Conservation (phyloP, 2,888 invertebrate species). For the Ditylenchus weischeri region DNA sequence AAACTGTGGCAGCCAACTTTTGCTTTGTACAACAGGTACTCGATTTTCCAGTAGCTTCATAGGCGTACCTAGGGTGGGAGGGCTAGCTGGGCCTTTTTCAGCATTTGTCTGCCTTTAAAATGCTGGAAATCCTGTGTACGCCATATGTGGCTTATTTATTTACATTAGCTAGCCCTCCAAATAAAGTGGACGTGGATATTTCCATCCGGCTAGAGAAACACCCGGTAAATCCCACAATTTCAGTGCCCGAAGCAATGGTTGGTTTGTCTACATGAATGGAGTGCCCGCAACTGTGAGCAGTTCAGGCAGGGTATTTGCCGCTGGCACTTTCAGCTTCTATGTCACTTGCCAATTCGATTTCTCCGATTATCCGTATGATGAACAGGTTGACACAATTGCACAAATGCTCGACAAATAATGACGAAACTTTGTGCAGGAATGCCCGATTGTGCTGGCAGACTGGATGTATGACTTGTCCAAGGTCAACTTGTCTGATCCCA, state of each 20-base stretch:
- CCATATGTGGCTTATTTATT: neutral
- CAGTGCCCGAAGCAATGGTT: constrained; percentile 50
- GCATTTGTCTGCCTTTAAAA: too few relatives aligned
- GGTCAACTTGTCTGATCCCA: constrained; percentile 53
- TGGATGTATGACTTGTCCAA: constrained; percentile 55
- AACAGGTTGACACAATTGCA: constrained; percentile 31
- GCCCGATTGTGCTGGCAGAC: constrained; percentile 56
- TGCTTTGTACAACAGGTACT: constrained; percentile 50
- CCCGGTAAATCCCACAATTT: constrained; percentile 12
- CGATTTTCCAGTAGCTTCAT: neutral
- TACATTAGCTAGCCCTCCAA: too few relatives aligned
- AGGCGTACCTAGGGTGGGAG: too few relatives aligned
- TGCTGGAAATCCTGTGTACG: too few relatives aligned
- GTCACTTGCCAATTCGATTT: constrained; percentile 58
- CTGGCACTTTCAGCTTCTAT: constrained; percentile 53
- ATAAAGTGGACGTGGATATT: too few relatives aligned
- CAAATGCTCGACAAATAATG: neutral
- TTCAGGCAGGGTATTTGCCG: constrained; percentile 42
- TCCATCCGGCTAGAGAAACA: neutral
- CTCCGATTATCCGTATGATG: constrained; percentile 50
- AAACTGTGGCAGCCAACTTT: constrained; percentile 56
- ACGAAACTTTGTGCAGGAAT: constrained; percentile 35
- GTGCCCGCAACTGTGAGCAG: constrained; percentile 45
- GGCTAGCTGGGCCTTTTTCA: too few relatives aligned
- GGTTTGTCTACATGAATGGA: constrained; percentile 55